Conservation (phyloP, 2,888 invertebrate genomes). For the Macrophya alboannulata region DNA sequence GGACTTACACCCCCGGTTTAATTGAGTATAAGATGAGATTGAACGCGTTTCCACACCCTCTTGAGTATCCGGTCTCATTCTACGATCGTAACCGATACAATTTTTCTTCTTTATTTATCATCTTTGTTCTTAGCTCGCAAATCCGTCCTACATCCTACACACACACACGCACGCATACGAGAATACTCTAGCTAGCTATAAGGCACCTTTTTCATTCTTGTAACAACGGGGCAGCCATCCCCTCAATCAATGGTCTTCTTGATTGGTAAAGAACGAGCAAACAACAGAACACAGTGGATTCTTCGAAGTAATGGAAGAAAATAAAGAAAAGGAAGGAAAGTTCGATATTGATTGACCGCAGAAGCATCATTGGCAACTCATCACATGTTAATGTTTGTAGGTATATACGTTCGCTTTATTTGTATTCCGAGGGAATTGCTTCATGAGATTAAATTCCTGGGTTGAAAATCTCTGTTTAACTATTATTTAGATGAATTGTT, state of each 20-base stretch:
- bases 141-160: not conserved
- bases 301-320: not conserved
- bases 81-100: not conserved
- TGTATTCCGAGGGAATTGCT: not conserved
- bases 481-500: not conserved
- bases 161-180: not conserved
- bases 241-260: conserved; percentile 30
- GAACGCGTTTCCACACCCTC: conserved; percentile 44
- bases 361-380: not conserved
- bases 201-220: not conserved
- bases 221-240: not conserved
- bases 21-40: conserved; percentile 55
- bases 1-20: conserved; percentile 51
- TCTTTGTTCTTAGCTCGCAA: conserved; percentile 1
- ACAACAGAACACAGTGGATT: not conserved
- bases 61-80: not conserved
- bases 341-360: conserved; percentile 6
- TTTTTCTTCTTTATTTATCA: not conserved
- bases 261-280: conserved; percentile 35
- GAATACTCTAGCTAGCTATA: not conserved
- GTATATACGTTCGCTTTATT: not conserved
- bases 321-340: not conserved
- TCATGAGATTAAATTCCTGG: not conserved
- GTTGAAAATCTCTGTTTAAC: not conserved
- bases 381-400: not conserved